Evolutionary conservation across 2,113 vertebrate species (phyloP).

Genomic region (Lamprotornis superbus): DNA sequence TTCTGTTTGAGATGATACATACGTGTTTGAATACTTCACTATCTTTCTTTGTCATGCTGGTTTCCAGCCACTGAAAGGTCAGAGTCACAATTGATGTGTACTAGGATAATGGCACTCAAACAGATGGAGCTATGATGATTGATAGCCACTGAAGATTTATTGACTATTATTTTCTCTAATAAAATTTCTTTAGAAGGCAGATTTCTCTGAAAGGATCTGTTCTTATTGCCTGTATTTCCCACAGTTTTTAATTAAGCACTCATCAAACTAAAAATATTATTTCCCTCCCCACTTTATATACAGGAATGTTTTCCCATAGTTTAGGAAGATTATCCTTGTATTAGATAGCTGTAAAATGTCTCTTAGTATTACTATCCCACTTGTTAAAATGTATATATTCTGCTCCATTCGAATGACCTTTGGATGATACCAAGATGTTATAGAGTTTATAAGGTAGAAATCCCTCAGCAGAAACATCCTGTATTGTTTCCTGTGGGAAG

Average conservation of each 20-base stretch:
- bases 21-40: not conserved
- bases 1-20: not conserved
- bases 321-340: not conserved
- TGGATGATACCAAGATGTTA: constrained; percentile 26
- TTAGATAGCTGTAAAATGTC: not conserved
- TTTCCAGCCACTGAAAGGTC: not conserved
- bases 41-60: not conserved
- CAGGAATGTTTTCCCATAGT: not conserved
- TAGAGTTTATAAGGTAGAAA: constrained; percentile 29
- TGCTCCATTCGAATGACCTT: not conserved
- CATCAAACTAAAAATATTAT: not conserved
- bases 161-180: not conserved
- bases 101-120: not conserved
- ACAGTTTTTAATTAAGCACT: not conserved
- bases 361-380: not conserved
- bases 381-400: not conserved
- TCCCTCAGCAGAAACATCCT: constrained; percentile 20
- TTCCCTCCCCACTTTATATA: not conserved
- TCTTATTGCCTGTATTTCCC: not conserved
- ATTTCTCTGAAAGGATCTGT: not conserved
- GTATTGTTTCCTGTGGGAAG: constrained; percentile 21
- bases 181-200: not conserved
- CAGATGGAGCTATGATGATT: not conserved
- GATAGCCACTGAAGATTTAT: not conserved
- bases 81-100: not conserved